Evolutionary conservation across 2,888 invertebrate species (phyloP), one percentile per base, ranked within the genome.

Genomic region (Xylota segnis): DNA sequence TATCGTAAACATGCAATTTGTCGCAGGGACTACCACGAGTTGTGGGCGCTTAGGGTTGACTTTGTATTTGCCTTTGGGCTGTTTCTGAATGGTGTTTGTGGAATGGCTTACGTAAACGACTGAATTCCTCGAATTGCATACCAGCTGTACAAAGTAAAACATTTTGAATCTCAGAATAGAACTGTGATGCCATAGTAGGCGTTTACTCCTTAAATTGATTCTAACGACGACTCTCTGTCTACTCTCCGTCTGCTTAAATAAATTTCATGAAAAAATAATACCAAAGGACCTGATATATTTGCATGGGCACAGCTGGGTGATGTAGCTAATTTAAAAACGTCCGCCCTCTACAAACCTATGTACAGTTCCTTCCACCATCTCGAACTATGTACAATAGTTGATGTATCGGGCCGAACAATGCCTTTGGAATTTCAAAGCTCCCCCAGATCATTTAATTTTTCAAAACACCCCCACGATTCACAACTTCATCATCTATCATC

Each of bases 401-500:
- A 43, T 43, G 43, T 14, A 43, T 43, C 43, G 5, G 43, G 5
- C 43, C 0, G 14, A 43, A 43, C 14, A 43, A 43, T 43, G 43
- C 43, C 40, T 40, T n/a, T 5, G 4, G 12, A 40, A n/a, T 40
- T n/a, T 40, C 40, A 0, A 43, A 14, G 5, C 14, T 43, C 43
- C n/a, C 43, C n/a, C n/a, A 40, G 4, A 40, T 40, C 40, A n/a
- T 0, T n/a, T n/a, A 4, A 43, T 43, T 43, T 43, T 43, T 43
- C 43, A 43, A 23, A 23, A 43, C 43, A 5, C 43, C 43, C 14
- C 6, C 14, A 14, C n/a, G 43, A 43, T 14, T 43, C 43, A 43
- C 43, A 43, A 43, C 14, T 43, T 43, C 43, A 43, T 14, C 43
- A 43, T 43, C 43, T 43, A 43, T 14, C 43, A 43, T 43, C 43